Conservation (phyloP, 1,140 invertebrate species). For the Bombus polaris region DNA sequence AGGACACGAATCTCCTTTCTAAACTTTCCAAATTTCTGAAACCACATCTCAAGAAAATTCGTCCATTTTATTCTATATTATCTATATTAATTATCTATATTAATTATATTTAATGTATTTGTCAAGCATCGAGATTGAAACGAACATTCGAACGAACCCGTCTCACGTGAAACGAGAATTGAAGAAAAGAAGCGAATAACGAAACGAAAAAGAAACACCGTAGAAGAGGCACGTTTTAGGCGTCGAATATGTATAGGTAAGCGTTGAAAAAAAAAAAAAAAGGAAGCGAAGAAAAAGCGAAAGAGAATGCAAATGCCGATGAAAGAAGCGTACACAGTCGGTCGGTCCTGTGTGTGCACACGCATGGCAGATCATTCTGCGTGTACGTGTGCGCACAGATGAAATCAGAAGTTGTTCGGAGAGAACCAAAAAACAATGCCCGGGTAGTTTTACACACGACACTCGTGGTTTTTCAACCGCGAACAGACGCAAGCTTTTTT, state of each 20-base stretch:
- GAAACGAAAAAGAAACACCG: neutral
- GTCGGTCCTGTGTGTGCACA: neutral
- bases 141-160: neutral
- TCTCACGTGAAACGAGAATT: conserved; percentile 19
- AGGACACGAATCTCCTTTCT: neutral
- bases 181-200: neutral
- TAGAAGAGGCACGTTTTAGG: conserved; percentile 29
- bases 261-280: neutral
- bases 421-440: conserved; percentile 45
- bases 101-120: too few relatives aligned
- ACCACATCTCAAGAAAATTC: neutral
- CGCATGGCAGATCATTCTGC: neutral
- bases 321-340: conserved; percentile 4
- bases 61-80: too few relatives aligned
- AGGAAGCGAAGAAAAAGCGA: too few relatives aligned
- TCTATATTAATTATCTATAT: too few relatives aligned
- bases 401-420: neutral
- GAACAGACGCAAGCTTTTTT: conserved; percentile 43
- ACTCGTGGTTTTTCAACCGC: conserved; percentile 11
- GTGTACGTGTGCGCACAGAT: neutral
- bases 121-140: neutral
- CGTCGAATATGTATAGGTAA: conserved; percentile 8
- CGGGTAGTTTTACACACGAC: conserved; percentile 66
- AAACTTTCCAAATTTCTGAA: neutral
- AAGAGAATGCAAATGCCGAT: conserved; percentile 23